Conservation (phyloP, 2,888 invertebrate genomes). For the Hemistola chrysoprasaria region DNA sequence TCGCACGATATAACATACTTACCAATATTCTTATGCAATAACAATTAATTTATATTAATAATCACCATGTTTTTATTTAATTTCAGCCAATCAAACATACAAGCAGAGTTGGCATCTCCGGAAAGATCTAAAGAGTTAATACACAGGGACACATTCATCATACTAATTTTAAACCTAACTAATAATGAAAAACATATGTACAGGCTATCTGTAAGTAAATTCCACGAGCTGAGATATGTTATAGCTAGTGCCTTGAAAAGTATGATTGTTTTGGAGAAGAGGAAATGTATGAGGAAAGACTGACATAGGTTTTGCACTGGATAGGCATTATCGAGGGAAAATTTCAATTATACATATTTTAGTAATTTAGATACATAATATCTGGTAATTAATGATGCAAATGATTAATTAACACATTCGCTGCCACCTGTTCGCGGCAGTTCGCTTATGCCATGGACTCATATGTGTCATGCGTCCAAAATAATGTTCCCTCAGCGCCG, state of each 20-base stretch:
- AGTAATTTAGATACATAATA: too few relatives aligned
- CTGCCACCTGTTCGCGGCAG: too few relatives aligned
- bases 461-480: too few relatives aligned
- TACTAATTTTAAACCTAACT: conserved; percentile 51
- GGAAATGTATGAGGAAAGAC: conserved; percentile 66
- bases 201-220: conserved; percentile 54
- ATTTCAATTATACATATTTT: too few relatives aligned
- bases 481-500: too few relatives aligned
- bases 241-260: conserved; percentile 63
- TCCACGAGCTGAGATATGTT: conserved; percentile 60
- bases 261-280: conserved; percentile 61
- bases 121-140: conserved; percentile 46
- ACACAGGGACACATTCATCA: conserved; percentile 47
- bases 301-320: conserved; percentile 50
- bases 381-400: too few relatives aligned
- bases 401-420: too few relatives aligned
- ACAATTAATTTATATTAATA: too few relatives aligned
- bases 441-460: too few relatives aligned
- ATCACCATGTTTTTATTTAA: not conserved
- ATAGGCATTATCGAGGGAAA: conserved; percentile 5
- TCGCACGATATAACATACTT: too few relatives aligned
- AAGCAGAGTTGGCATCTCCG: conserved; percentile 34
- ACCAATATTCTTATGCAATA: too few relatives aligned
- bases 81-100: conserved; percentile 57
- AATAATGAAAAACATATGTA: conserved; percentile 47